Base-by-base conservation (phyloP, 2,797 vertebrate species). In the Hypotaenidia philippensis region DNA sequence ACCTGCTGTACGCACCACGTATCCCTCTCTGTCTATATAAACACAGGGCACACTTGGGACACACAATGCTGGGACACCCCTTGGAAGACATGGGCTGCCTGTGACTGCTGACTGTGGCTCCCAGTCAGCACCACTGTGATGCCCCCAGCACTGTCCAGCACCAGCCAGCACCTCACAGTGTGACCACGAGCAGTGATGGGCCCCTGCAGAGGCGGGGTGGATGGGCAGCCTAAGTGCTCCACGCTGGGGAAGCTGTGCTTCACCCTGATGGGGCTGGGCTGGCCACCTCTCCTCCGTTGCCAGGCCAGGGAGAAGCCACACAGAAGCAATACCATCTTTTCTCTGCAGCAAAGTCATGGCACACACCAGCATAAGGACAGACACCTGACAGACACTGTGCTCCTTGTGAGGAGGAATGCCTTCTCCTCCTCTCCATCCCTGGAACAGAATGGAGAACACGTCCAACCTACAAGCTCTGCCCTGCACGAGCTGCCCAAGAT, bases 311-410 rank as follows among this genome's bases (percentile, higher is more conserved):
- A 38, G 55, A 87, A 87, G 81, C 59, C 78, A 53, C 52, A 60
- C 1, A 13, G 83, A 92, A 64, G 71, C 26, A 1, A 38, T 52
- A 16, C 38, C 53, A 74, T 40, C 63, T 68, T 64, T 23, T 61
- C 20, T 64, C 61, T 61, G 63, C 6, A 70, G 52, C 69, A 64
- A 87, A 93, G 78, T 57, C 87, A 80, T 0, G 0, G 82, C 78
- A 92, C 49, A 84, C 68, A 34, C 6, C 0, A 3, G 80, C 45
- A 5, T 18, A 59, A 2, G 8, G 68, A 90, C 88, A 90, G 66
- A 76, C 0, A 1, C 63, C 34, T 0, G 8, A 81, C 50, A 76
- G 65, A 77, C 38, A n/a, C 57, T 27, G 70, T 0, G 0, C 36
- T 69, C 52, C 72, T 71, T 8, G 3, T 32, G 21, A 7, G 41